Evolutionary conservation across 2,797 vertebrate species (phyloP).

Genomic region (Sciurus vulgaris): DNA sequence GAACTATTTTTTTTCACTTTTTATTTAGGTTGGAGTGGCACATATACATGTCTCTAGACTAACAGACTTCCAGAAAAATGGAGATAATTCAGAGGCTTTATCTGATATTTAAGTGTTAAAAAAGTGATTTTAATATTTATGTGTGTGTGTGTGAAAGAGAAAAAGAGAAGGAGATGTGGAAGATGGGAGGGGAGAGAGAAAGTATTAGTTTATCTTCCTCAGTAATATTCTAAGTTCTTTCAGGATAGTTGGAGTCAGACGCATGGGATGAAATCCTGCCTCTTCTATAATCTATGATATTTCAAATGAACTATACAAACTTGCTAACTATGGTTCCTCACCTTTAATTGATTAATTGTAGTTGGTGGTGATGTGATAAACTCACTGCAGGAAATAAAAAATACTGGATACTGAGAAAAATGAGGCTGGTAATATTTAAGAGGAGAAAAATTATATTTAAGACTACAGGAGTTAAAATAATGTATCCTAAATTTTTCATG

Average conservation of each 20-base stretch:
- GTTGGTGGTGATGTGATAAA: neutral
- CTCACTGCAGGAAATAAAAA: neutral
- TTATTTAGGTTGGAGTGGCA: neutral
- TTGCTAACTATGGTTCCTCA: neutral
- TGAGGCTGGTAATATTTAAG: constrained; percentile 11
- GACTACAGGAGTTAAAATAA: neutral
- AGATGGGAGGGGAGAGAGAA: too few relatives aligned
- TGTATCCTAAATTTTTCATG: neutral
- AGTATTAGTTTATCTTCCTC: neutral
- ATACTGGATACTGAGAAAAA: neutral
- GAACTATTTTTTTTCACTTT: neutral
- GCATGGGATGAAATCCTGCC: neutral
- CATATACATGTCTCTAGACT: neutral
- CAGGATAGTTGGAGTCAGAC: neutral
- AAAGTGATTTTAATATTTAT: neutral
- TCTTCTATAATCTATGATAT: neutral
- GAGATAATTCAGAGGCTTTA: neutral
- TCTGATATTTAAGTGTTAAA: neutral
- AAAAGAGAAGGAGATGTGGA: too few relatives aligned
- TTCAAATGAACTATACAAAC: neutral
- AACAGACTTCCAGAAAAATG: neutral
- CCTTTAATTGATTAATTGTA: constrained; percentile 21
- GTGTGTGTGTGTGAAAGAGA: neutral
- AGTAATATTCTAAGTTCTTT: neutral
- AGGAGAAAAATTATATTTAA: neutral